Base-by-base conservation (phyloP, 2,888 invertebrate species). In the Nasonia oneida region DNA sequence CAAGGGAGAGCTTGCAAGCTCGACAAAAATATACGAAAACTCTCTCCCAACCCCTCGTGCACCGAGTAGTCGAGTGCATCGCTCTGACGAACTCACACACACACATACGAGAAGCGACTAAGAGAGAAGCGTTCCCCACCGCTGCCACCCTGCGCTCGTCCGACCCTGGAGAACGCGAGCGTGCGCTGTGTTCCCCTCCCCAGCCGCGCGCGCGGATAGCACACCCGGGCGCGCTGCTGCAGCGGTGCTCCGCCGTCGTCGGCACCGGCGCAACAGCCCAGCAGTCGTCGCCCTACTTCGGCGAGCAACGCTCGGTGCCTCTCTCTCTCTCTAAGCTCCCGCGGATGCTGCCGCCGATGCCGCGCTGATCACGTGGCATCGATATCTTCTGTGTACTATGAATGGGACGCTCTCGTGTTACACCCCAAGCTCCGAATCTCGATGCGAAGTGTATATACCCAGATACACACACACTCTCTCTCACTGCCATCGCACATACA, bases 231-330 rank as follows among this genome's bases (percentile, higher is more conserved):
- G 39, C 83, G 39, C 75, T 37, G 70, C 67, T 23, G 79, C 80
- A n/a, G 70, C 80, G 18, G 61, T 42, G 89, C 88, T 89, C 89
- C 85, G 80, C 86, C 86, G 84, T 86, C 87, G 42, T n/a, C 73
- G 23, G 42, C 73, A 33, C 76, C 57, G 85, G 90, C 90, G 89
- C 90, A 91, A 90, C 91, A 90, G 93, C 92, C 92, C 92, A 18
- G n/a, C 93, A 93, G 93, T 93, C 92, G 91, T 92, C 93, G 92
- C 92, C 92, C 92, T 92, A 92, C 93, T 92, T 92, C 91, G 92
- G 91, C 91, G 89, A 91, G 74, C 42, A 87, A 71, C 88, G 86
- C 57, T 61, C 57, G 57, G n/a, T 80, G 57, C 77, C 61, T 47
- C 73, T 47, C n/a, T 75, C n/a, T 75, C 73, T 81, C 73, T 85